Base-by-base conservation (phyloP, 2,113 vertebrate species). In the Astur gentilis region DNA sequence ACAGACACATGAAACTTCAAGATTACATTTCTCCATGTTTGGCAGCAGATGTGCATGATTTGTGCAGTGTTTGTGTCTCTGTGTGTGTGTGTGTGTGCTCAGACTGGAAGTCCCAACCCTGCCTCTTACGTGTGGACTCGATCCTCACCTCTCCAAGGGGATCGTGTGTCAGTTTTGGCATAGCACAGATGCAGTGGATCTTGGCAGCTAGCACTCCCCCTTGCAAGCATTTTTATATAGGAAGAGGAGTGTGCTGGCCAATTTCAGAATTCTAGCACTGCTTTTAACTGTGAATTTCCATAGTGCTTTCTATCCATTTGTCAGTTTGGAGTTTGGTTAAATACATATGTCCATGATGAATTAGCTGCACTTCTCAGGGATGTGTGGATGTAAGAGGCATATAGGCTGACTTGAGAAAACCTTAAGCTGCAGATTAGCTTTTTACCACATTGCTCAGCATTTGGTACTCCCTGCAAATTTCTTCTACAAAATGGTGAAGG, bases 191-290 rank as follows among this genome's bases (percentile, higher is more conserved):
- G 34, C 54, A 38, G 44, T 71, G 95, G 87, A 92, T 92, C 87
- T 97, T 96, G 96, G 95, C 96, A 95, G 94, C 81, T 42, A 1
- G 52, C 8, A 2, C 89, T 87, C 34, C 89, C 96, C 91, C 87
- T 95, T 96, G 87, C 89, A 93, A 90, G 94, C 87, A 67, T 87
- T 97, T 95, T 96, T 97, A 87, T 93, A 85, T 95, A 93, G 96
- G 91, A 96, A 94, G 78, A 89, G 92, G 78, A 45, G 91, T 27
- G 84, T 94, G 88, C 91, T 92, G 95, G 96, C 96, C 96, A 77
- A 26, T 77, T 94, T 91, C 83, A 89, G 49, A 87, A 76, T 92
- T 96, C 83, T 91, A 95, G 77, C 86, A n/a, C 65, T 80, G 80
- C 69, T 95, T 94, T 94, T 87, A 95, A 89, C 71, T 77, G 40